phyloP scores from a whole-genome alignment of 2,888 invertebrate species.

The Hyposoter dolosus region DNA sequence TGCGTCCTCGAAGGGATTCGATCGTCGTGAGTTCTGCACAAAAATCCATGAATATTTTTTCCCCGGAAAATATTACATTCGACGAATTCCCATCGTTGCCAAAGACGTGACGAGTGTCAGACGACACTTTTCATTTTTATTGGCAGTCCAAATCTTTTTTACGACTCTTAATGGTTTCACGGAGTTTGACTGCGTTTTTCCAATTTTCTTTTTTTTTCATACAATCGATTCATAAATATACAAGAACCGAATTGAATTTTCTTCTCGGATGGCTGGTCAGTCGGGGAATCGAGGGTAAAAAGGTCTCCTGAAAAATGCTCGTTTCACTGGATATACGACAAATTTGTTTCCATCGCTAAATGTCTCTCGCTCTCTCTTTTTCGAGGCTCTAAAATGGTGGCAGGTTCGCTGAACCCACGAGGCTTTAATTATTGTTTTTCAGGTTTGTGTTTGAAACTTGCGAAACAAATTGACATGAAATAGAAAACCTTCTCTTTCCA shows the following conservation, averaged over 20 bases:
- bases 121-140: conserved; percentile 32
- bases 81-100: neutral
- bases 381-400: neutral
- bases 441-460: neutral
- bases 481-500: neutral
- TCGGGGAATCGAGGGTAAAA: neutral
- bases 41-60: conserved; percentile 31
- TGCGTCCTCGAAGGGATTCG: neutral
- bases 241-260: neutral
- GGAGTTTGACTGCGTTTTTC: neutral
- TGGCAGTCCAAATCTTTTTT: neutral
- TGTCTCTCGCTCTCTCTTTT: neutral
- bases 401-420: neutral
- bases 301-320: neutral
- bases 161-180: neutral
- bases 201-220: neutral
- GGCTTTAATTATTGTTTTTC: neutral
- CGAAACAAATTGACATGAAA: neutral
- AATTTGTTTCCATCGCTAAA: neutral
- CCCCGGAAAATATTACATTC: neutral
- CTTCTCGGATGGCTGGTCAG: neutral
- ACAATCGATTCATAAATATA: neutral
- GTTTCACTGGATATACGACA: conserved; percentile 21
- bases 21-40: neutral
- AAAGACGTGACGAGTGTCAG: neutral